phyloP scores from a whole-genome alignment of 2,888 invertebrate species.

The Cephus runcator region DNA sequence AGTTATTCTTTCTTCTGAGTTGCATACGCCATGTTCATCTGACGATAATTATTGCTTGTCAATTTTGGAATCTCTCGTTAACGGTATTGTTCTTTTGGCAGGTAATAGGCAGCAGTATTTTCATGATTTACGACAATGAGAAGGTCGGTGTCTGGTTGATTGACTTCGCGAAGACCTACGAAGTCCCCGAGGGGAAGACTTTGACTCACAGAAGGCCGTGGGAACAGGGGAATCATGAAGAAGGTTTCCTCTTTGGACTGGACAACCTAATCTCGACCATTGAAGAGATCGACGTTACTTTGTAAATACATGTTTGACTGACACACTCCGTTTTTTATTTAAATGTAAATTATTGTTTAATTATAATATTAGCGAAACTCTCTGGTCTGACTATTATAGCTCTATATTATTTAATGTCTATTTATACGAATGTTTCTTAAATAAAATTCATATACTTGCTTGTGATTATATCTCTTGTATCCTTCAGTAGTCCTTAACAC shows the following conservation, averaged over 20 bases:
- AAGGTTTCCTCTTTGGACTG: slow-evolving; percentile 92
- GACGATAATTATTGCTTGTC: neutral
- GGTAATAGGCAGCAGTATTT: slow-evolving; percentile 91
- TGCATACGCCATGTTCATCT: neutral
- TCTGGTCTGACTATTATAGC: slow-evolving; percentile 20
- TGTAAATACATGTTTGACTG: slow-evolving; percentile 16
- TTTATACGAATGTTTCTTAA: slow-evolving; percentile 9
- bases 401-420: slow-evolving; percentile 10
- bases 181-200: slow-evolving; percentile 74
- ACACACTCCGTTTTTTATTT: slow-evolving; percentile 13
- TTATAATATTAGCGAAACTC: slow-evolving; percentile 10
- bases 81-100: slow-evolving; percentile 42
- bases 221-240: slow-evolving; percentile 96
- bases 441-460: slow-evolving; percentile 6
- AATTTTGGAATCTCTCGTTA: neutral
- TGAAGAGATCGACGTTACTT: slow-evolving; percentile 58
- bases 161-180: slow-evolving; percentile 94
- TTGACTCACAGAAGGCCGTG: slow-evolving; percentile 86
- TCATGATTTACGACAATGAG: slow-evolving; percentile 91
- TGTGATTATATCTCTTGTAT: neutral
- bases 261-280: slow-evolving; percentile 88
- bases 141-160: slow-evolving; percentile 95
- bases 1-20: neutral
- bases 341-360: slow-evolving; percentile 19
- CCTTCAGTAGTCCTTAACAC: neutral